A percentile compares a stretch with the other conserved stretches of the same genome.
phyloP scores from a whole-genome alignment of 2,888 invertebrate species.

The Ptilodon capucinus region DNA sequence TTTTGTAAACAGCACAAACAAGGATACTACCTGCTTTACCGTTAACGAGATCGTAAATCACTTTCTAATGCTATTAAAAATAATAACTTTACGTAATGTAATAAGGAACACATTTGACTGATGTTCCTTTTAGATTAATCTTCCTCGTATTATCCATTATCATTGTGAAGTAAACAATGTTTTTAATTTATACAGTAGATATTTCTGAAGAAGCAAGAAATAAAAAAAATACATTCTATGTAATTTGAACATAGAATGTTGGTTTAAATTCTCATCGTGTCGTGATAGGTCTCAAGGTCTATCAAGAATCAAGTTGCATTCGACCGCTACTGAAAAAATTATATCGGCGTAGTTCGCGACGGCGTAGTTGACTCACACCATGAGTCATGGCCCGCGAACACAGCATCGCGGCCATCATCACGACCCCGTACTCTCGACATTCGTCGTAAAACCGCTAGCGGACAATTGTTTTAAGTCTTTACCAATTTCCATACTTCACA shows the following conservation, averaged over 20 bases:
- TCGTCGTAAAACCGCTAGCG: conserved; percentile 28
- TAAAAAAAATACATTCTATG: too few relatives aligned
- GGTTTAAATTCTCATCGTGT: conserved; percentile 18
- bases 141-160: too few relatives aligned
- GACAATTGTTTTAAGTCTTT: conserved; percentile 15
- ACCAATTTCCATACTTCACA: conserved; percentile 7
- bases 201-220: too few relatives aligned
- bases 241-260: too few relatives aligned
- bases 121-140: background rate
- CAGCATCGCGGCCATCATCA: conserved; percentile 15
- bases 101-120: background rate
- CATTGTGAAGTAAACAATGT: too few relatives aligned
- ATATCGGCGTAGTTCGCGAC: background rate
- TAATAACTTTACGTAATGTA: background rate
- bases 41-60: background rate
- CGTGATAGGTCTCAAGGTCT: conserved; percentile 53
- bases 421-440: conserved; percentile 21
- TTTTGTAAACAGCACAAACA: background rate
- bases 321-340: conserved; percentile 15
- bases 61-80: background rate
- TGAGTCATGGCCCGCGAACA: conserved; percentile 48
- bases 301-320: conserved; percentile 43
- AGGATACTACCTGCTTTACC: background rate
- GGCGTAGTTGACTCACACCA: conserved; percentile 29
- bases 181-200: too few relatives aligned